phyloP scores from a whole-genome alignment of 2,113 vertebrate species.

The Nibea coibor region DNA sequence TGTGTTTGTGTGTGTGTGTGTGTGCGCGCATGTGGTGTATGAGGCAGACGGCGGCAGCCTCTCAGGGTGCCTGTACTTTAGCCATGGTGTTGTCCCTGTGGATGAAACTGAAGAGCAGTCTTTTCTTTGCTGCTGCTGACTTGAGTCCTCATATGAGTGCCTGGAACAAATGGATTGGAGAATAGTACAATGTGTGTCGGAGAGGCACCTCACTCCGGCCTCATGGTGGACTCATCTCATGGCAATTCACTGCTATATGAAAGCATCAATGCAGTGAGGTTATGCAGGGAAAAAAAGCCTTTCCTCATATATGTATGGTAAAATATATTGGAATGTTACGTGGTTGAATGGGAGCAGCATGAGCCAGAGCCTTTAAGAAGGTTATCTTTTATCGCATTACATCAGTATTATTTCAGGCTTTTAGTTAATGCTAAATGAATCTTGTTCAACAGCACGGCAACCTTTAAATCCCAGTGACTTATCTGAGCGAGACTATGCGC shows the following conservation, averaged over 20 bases:
- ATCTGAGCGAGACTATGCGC: not conserved
- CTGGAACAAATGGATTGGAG: constrained; percentile 72
- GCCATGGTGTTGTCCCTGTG: constrained; percentile 53
- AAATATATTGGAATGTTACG: not conserved
- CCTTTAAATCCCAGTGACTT: not conserved
- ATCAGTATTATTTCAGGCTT: not conserved
- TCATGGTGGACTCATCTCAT: constrained; percentile 46
- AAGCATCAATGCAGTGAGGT: constrained; percentile 15
- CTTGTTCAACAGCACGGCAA: not conserved
- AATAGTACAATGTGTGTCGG: constrained; percentile 33
- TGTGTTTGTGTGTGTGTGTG: not conserved
- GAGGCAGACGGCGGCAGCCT: constrained; percentile 37
- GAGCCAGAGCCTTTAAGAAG: not conserved
- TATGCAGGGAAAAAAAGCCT: not conserved
- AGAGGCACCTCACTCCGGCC: constrained; percentile 29
- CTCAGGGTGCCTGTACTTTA: constrained; percentile 57
- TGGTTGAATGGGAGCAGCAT: not conserved
- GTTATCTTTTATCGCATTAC: not conserved
- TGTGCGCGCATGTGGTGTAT: constrained; percentile 20
- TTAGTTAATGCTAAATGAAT: not conserved
- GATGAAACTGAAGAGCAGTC: constrained; percentile 51
- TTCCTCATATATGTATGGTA: not conserved
- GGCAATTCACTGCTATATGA: constrained; percentile 34
- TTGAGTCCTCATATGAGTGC: constrained; percentile 47
- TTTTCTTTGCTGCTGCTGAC: constrained; percentile 58